phyloP scores from a whole-genome alignment of 2,888 invertebrate species.

The Anthophora plumipes region DNA sequence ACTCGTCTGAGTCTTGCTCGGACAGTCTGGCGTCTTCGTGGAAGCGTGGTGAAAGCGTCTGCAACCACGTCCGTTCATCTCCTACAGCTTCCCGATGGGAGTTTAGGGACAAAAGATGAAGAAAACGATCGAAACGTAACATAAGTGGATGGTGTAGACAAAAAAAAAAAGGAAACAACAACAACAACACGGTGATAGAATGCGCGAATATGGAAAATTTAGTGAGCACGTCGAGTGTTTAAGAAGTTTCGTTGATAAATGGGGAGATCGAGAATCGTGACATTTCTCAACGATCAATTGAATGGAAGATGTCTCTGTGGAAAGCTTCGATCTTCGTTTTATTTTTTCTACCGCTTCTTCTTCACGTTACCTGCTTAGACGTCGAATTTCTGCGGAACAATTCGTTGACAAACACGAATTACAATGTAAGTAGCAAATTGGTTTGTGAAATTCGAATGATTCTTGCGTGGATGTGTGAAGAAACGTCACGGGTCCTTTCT shows the following conservation, averaged over 20 bases:
- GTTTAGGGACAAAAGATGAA: conserved; percentile 33
- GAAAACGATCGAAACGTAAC: background rate
- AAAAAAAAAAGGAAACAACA: too few species aligned
- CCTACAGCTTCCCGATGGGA: conserved; percentile 49
- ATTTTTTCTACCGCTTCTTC: conserved; percentile 28
- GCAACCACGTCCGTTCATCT: conserved; percentile 59
- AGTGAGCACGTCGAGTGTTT: conserved; percentile 33
- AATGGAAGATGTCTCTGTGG: conserved; percentile 54
- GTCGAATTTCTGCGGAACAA: conserved; percentile 2
- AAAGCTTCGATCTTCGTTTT: conserved; percentile 27
- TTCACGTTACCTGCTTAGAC: conserved; percentile 19
- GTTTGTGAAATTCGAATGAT: background rate
- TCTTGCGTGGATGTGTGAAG: background rate
- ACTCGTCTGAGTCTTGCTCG: conserved; percentile 67
- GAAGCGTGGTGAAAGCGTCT: conserved; percentile 76
- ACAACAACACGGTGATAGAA: conserved; percentile 49
- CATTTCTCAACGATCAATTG: background rate
- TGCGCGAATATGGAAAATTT: conserved; percentile 49
- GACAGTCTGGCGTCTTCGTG: conserved; percentile 74
- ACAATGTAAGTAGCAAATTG: conserved; percentile 40
- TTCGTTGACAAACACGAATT: background rate
- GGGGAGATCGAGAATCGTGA: conserved; percentile 26
- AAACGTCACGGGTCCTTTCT: background rate
- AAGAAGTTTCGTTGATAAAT: conserved; percentile 36
- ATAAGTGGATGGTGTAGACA: conserved; percentile 18